Base-by-base conservation (phyloP, 2,113 vertebrate genomes). In the Eulemur rufifrons region DNA sequence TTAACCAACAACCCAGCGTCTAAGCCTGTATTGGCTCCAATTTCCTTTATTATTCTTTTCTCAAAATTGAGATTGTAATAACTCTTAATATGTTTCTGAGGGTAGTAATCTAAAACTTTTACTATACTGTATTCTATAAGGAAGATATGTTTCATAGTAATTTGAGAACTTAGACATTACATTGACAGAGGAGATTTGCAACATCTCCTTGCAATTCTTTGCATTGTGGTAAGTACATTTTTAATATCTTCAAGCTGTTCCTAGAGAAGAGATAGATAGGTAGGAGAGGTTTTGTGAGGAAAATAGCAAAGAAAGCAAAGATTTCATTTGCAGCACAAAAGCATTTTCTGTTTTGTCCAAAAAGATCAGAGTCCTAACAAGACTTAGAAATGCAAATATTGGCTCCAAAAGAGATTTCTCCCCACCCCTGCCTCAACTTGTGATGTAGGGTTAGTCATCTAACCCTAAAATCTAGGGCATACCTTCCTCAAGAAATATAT, bases 241-340 rank as follows among this genome's bases (percentile, higher is more conserved):
- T 39, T 59, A 78, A n/a, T 45, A 52, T 54, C 66, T 89, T n/a
- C 25, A 42, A 39, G n/a, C 63, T 83, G 11, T 34, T 45, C 61
- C 45, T 56, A 13, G 27, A 32, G 45, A 89, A 88, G 12, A 14
- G 17, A 21, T 29, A 47, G 34, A 74, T 7, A 27, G 11, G 9
- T 37, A 42, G 21, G 21, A 61, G 29, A 81, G n/a, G 13, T 20
- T 34, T 32, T 81, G 39, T 37, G 8, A 88, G 10, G 13, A 76
- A 95, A 95, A 91, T 32, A 82, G 29, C 23, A 56, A 64, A 68
- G 45, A 34, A 84, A 95, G 68, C 37, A 59, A 76, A 76, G 54
- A 83, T 77, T 5, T 50, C 12, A 61, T 87, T 86, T 91, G 81
- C 68, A 59, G 25, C 80, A 76, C 18, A 69, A 86, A 83, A 95